Evolutionary conservation across 53 echinoderm and acorn worm genomes (phyloP), one percentile per base, ranked within the genome.

Genomic region (Patiria pectinifera): DNA sequence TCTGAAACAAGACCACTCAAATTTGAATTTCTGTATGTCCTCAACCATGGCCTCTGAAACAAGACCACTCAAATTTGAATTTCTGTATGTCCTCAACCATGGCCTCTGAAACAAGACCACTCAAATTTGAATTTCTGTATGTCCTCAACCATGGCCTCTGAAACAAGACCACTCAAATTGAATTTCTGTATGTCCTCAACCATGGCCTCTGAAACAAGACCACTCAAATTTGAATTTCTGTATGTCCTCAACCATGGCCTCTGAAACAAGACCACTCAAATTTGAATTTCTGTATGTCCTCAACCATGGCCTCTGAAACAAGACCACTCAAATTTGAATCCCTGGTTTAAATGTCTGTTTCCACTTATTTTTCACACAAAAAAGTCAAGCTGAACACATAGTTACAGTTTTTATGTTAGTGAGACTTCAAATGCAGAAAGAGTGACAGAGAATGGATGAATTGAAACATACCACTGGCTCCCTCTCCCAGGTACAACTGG

Each of bases 141-240:
- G 6, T 95, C 94, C 46, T 94, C 84, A 22, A 95, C 83, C 19
- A 94, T 95, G 21, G 95, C 99, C 78, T 97, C 99, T 99, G 93
- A 79, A 86, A 71, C 4, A 23, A 47, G 80, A 79, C 45, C 11
- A 79, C 9, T 18, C 66, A 66, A 66, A 66, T 66, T 35, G 35
- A 35, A 35, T 35, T 35, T 35, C 94, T 94, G 94, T 8, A 95
- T 45, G 6, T 95, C 94, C 46, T 94, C 84, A 22, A 95, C 83
- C 19, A 94, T 95, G 21, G 95, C 99, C 78, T 97, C 99, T 99
- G 93, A 79, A 86, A 71, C 4, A 23, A 47, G 80, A 79, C 45
- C 11, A 79, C 9, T 18, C 66, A 66, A 66, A 66, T 66, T 66
- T 35, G 35, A 35, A 35, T 35, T 35, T 35, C 94, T 94, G 94